A percentile compares a stretch with the other conserved stretches of the same genome.
Evolutionary conservation across 2,888 invertebrate genomes (phyloP).

Genomic region (Cheilosia vulpina): DNA sequence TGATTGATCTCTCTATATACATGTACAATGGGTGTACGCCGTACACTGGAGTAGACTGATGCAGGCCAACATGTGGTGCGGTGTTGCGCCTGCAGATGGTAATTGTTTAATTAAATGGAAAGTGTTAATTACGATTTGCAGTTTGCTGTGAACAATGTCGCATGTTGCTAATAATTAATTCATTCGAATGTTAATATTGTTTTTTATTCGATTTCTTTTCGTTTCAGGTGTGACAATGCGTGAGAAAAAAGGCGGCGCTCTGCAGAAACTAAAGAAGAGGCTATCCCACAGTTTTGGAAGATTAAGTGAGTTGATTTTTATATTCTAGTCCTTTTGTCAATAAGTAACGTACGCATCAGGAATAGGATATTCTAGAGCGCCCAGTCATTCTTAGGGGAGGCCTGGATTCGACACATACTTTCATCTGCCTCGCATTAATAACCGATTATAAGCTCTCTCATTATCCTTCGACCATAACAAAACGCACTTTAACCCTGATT

Average conservation of each 20-base stretch:
- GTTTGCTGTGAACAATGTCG: conserved; percentile 65
- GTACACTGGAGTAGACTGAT: background rate
- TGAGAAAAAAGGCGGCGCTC: conserved; percentile 95
- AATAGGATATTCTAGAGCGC: too few relatives aligned
- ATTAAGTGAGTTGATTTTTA: conserved; percentile 91
- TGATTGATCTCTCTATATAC: conserved; percentile 26
- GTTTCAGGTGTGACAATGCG: conserved; percentile 93
- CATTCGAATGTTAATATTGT: conserved; percentile 25
- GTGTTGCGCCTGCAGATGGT: conserved; percentile 17
- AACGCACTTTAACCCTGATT: background rate
- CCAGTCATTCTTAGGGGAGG: too few relatives aligned
- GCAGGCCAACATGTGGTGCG: conserved; percentile 2
- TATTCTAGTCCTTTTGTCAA: background rate
- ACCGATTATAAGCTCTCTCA: background rate
- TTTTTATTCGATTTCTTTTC: conserved; percentile 68
- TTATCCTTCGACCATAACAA: background rate
- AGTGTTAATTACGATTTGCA: conserved; percentile 64
- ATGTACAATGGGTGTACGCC: background rate
- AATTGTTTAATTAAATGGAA: conserved; percentile 62
- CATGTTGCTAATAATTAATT: conserved; percentile 64
- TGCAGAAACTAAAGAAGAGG: conserved; percentile 97
- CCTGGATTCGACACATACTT: too few relatives aligned
- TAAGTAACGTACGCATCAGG: too few relatives aligned
- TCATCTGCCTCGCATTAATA: background rate
- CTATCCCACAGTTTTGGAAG: conserved; percentile 98